phyloP scores from a whole-genome alignment of 2,888 invertebrate genomes.

The Brachyptera putata region DNA sequence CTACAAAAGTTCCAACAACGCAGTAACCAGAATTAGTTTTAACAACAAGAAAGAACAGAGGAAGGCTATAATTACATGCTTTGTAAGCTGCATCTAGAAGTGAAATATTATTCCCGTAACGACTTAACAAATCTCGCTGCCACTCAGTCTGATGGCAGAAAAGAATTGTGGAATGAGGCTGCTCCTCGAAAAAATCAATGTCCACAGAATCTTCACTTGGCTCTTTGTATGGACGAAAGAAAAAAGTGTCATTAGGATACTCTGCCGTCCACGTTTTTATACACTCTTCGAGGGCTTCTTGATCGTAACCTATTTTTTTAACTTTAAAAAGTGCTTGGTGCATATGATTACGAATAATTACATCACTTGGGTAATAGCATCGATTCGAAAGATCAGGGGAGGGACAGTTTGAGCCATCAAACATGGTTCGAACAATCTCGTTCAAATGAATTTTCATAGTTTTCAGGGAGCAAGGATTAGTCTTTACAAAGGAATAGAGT shows the following conservation, averaged over 20 bases:
- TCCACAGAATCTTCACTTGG: background rate
- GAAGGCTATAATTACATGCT: slow-evolving; percentile 10
- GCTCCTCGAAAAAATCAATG: background rate
- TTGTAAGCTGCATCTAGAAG: slow-evolving; percentile 21
- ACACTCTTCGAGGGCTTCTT: background rate
- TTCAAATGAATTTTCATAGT: background rate
- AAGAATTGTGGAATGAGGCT: background rate
- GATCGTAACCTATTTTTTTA: background rate
- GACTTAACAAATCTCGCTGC: slow-evolving; percentile 6
- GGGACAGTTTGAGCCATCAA: background rate
- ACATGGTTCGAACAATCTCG: background rate
- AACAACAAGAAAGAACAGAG: slow-evolving; percentile 10
- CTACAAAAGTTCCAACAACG: slow-evolving; percentile 20
- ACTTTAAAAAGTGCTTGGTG: background rate
- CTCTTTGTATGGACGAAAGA: background rate
- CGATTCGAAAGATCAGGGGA: background rate
- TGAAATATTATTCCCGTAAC: slow-evolving; percentile 11
- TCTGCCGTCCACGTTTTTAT: background rate
- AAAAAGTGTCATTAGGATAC: background rate
- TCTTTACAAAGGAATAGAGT: background rate
- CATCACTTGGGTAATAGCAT: background rate
- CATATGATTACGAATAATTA: background rate
- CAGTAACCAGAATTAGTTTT: slow-evolving; percentile 20
- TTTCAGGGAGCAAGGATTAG: background rate
- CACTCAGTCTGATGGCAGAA: slow-evolving; percentile 22